Evolutionary conservation across 2,113 vertebrate species (phyloP), one percentile per base, ranked within the genome.

Genomic region (Casuarius casuarius): DNA sequence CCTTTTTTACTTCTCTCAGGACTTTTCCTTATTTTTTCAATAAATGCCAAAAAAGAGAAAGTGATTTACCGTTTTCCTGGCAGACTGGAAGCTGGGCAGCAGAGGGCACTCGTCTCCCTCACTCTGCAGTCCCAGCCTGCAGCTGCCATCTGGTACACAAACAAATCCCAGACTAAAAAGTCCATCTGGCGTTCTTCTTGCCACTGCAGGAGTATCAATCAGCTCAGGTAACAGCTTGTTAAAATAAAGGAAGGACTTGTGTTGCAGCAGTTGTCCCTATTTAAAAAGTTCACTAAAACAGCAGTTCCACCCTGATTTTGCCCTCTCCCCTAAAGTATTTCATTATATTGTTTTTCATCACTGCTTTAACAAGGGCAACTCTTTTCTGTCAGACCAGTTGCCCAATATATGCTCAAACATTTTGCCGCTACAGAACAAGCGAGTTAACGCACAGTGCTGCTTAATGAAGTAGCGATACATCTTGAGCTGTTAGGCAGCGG

Each of bases 21-120:
- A 56, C 7, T n/a, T 18, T 49, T n/a, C 31, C 29, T 48, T 33
- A 14, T 33, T 67, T 44, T 31, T 68, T 28, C 65, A 54, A 71
- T 42, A 67, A 89, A 80, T 35, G 87, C 56, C 52, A 49, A 73
- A 51, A 65, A 29, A 33, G 44, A 83, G 79, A 5, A 42, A 48
- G 48, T 20, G 46, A 48, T 48, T 18, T 48, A 48, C 19, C 46
- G 46, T 48, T 48, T 48, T 48, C 85, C 25, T 7, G 21, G 82
- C 0, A 4, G 56, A 70, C n/a, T 42, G 51, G 40, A 67, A 14
- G 75, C 7, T 35, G 46, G 9, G 14, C 31, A 42, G 95, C 94
- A 95, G 96, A 93, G 97, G 97, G 96, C 94, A 35, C 70, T 56
- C 90, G 82, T 84, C 54, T 28, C 82, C 94, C 79, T 94, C 31